Conservation (phyloP, 2,113 vertebrate species). For the Tapirus terrestris region DNA sequence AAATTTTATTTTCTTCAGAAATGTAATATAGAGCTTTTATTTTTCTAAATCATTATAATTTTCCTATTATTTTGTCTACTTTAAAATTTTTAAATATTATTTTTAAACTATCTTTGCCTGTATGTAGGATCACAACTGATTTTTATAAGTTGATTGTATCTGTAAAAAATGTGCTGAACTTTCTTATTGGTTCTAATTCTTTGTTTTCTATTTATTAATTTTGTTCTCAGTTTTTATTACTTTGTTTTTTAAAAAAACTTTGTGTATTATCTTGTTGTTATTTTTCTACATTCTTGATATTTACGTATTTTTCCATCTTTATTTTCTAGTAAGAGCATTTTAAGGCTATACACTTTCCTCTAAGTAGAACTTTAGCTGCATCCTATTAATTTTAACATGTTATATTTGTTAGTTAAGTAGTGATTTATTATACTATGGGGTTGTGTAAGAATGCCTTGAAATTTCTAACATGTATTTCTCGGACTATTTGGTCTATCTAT, state of each 20-base stretch:
- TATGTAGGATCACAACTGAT: background rate
- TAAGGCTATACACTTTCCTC: background rate
- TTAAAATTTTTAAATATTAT: background rate
- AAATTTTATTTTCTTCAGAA: slow-evolving; percentile 18
- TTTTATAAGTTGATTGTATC: slow-evolving; percentile 38
- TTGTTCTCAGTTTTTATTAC: slow-evolving; percentile 30
- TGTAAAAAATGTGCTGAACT: background rate
- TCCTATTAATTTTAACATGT: background rate
- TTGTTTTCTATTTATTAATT: slow-evolving; percentile 12
- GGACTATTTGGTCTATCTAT: background rate
- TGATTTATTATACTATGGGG: background rate
- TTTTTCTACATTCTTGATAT: background rate
- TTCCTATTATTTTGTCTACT: background rate
- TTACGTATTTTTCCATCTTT: background rate
- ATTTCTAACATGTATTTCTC: background rate
- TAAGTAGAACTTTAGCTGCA: background rate
- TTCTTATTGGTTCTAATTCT: background rate
- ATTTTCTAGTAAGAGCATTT: background rate
- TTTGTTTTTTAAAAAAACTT: background rate
- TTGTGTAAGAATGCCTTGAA: background rate
- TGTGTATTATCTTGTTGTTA: background rate
- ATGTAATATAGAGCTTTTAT: background rate
- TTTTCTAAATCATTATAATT: background rate
- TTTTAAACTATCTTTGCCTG: background rate
- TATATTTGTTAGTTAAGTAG: background rate